Conservation (phyloP, 2,113 vertebrate genomes). For the Malaclemys terrapin region DNA sequence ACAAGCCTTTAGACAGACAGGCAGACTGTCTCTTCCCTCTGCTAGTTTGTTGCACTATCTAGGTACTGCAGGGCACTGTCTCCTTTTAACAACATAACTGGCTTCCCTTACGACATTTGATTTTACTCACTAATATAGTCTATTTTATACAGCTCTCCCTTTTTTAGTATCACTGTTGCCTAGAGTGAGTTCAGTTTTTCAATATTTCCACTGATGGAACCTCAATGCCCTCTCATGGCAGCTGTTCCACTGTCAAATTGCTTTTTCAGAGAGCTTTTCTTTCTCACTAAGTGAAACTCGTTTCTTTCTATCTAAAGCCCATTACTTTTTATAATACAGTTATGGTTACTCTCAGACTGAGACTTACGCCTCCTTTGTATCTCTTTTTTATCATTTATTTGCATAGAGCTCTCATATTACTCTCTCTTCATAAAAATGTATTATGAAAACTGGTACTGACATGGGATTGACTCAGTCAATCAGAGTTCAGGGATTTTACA, state of each 20-base stretch:
- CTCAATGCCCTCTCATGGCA: background rate
- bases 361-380: background rate
- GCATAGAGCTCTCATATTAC: background rate
- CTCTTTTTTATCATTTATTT: background rate
- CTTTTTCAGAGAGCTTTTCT: background rate
- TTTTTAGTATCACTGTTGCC: background rate
- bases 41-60: background rate
- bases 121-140: background rate
- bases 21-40: background rate
- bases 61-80: background rate
- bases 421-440: background rate
- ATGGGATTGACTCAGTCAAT: background rate
- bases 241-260: background rate
- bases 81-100: background rate
- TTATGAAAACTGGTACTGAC: background rate
- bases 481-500: background rate
- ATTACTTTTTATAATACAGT: background rate
- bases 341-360: background rate
- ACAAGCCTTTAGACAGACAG: background rate
- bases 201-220: background rate
- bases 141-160: background rate
- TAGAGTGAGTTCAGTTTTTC: background rate
- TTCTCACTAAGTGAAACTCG: background rate
- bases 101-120: background rate
- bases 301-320: background rate